Base-by-base conservation (phyloP, 1,140 invertebrate species). In the Whitmania pigra region DNA sequence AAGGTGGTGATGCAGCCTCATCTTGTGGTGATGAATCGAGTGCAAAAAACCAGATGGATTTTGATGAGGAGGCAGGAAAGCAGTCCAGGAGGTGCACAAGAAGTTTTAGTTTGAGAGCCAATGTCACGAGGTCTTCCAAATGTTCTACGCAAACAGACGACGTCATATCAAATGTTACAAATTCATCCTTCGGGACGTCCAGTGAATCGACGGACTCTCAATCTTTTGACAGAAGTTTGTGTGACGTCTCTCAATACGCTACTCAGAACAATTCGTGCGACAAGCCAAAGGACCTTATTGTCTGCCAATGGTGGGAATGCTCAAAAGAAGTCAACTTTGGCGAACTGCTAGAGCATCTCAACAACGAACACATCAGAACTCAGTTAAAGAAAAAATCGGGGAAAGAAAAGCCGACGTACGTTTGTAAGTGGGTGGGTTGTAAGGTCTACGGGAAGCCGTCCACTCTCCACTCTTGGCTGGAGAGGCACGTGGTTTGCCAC, bases 401-500 rank as follows among this genome's bases (percentile, higher is more conserved):
- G 6, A 49, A 49, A 40, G 53, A 57, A 36, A 27, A 57, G 71
- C 17, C 31, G 53, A 57, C 54, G 49, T 74, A 53, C 54, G 87
- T 91, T 13, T 97, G 93, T 79, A 86, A 92, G 25, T 97, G 93
- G 93, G 86, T 88, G 75, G 90, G 90, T 9, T 96, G 93, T 84
- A 95, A 95, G 82, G 93, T 97, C n/a, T 92, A 90, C 80, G 90
- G 91, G 75, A 88, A 89, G 77, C 88, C 88, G 22, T 95, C 93
- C 0, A 93, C 90, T 80, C 95, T 92, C 15, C 85, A 90, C 67
- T 87, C 90, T 55, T 97, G 93, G 93, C 83, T 97, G 53, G 92
- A 96, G 78, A 85, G 93, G 53, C 94, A 97, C 83, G 90, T 95
- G 31, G 83, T 94, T 43, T 89, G 88, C 1, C 93, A 95, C 80